A percentile compares a stretch with the other conserved stretches of the same genome.
Conservation (phyloP, 2,888 invertebrate genomes). For the Dysmachus trigonus region DNA sequence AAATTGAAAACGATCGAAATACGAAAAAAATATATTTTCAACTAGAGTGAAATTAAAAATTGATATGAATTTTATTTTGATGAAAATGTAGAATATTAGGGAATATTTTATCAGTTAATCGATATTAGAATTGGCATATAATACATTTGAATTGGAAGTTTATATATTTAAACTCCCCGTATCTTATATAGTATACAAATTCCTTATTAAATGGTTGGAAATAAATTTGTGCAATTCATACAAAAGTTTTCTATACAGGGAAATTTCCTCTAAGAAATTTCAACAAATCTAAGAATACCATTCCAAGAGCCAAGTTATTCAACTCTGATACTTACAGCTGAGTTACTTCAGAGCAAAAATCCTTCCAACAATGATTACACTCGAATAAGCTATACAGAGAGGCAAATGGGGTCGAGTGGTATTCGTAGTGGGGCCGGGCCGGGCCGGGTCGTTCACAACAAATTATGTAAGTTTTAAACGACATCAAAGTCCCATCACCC, state of each 20-base stretch:
- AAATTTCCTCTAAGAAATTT: neutral
- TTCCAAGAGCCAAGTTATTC: neutral
- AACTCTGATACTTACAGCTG: neutral
- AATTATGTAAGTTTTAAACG: neutral
- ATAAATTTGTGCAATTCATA: neutral
- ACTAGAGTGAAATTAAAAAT: too few species aligned
- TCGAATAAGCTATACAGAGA: neutral
- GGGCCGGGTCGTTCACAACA: neutral
- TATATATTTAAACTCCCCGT: too few species aligned
- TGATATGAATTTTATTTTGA: too few species aligned
- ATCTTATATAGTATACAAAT: too few species aligned
- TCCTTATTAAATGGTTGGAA: neutral
- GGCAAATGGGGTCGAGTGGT: neutral
- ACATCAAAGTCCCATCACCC: neutral
- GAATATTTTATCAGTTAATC: too few species aligned
- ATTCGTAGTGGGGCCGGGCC: neutral
- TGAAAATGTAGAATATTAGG: too few species aligned
- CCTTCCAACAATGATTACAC: neutral
- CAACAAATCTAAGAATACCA: neutral
- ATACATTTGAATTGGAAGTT: too few species aligned
- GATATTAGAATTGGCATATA: too few species aligned
- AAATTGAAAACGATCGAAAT: too few species aligned
- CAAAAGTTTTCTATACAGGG: neutral
- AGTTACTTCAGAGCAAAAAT: neutral
- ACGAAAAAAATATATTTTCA: too few species aligned